Base-by-base conservation (phyloP, 2,113 vertebrate species). In the Malaclemys terrapin region DNA sequence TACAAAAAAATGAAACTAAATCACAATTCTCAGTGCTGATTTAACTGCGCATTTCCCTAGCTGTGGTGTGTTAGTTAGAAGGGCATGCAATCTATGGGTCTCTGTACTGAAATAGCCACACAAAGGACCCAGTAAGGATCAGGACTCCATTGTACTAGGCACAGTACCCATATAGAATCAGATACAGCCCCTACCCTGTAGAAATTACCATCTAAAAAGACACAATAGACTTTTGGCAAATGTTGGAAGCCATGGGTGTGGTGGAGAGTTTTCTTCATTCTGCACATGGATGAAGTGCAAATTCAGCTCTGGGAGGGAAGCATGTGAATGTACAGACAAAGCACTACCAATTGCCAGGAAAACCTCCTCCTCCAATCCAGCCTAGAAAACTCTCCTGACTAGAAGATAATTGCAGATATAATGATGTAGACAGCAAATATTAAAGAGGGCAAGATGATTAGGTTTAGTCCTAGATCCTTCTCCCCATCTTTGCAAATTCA, bases 201-300 rank as follows among this genome's bases (percentile, higher is more conserved):
- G 72, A 95, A 93, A 95, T 91, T 89, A 29, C 89, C 87, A 91
- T 92, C 96, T 91, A 50, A 45, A 78, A 96, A 96, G 84, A 87
- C 80, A 84, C 27, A 96, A 95, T 91, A 95, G 82, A 88, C 92
- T 96, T 57, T 95, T 57, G 83, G 90, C 83, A 90, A 92, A 95
- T 56, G 92, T 91, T 95, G 95, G 97, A 95, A 96, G 92, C 93
- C 83, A 62, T 65, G 94, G 87, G 92, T 95, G 96, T 96, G 97
- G 95, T 95, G 82, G 88, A 96, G 96, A 92, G 85, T 91, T 87
- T 94, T 95, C 95, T 76, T 96, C 91, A 84, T 89, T 94, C 92
- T 85, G 42, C 54, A 54, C 79, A 80, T 8, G 81, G 92, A 93
- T 38, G 29, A 47, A 82, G 94, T 87, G 85, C 53, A 72, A 93